Evolutionary conservation across 2,113 vertebrate species (phyloP).

Genomic region (Phyllostomus hastatus): DNA sequence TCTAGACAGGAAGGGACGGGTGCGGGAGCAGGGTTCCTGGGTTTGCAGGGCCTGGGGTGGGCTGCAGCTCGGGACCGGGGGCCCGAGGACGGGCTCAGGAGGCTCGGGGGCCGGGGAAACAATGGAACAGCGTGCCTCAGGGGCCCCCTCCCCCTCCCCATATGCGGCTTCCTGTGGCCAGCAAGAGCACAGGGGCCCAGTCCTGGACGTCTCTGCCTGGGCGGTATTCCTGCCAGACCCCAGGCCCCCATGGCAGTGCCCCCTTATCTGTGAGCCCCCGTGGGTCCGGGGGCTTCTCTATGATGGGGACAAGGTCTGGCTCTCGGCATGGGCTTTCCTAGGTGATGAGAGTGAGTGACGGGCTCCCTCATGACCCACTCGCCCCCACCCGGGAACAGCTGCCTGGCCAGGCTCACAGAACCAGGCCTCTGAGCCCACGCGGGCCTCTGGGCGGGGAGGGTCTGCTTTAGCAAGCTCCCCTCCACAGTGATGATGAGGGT

Average conservation of each 20-base stretch:
- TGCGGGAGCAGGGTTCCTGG: too few relatives aligned
- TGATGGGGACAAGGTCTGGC: neutral
- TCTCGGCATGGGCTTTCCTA: neutral
- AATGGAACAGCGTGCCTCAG: neutral
- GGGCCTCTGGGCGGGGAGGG: neutral
- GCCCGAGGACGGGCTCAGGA: neutral
- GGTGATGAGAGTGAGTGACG: neutral
- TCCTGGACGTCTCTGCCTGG: neutral
- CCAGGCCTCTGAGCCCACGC: neutral
- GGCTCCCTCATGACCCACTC: neutral
- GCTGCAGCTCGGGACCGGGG: neutral
- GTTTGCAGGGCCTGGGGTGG: too few relatives aligned
- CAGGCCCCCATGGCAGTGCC: neutral
- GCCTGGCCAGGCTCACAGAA: neutral
- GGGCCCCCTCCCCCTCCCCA: rapidly evolving
- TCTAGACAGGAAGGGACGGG: neutral
- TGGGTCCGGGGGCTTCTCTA: neutral
- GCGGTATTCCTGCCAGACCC: neutral
- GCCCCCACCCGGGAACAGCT: neutral
- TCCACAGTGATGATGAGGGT: slow-evolving; percentile 82
- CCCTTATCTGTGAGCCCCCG: neutral
- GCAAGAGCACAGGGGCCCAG: rapidly evolving
- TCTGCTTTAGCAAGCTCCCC: neutral
- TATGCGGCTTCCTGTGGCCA: neutral
- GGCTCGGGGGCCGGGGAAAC: neutral